Evolutionary conservation across 2,888 invertebrate species (phyloP).

Genomic region (Tetragnatha montana): DNA sequence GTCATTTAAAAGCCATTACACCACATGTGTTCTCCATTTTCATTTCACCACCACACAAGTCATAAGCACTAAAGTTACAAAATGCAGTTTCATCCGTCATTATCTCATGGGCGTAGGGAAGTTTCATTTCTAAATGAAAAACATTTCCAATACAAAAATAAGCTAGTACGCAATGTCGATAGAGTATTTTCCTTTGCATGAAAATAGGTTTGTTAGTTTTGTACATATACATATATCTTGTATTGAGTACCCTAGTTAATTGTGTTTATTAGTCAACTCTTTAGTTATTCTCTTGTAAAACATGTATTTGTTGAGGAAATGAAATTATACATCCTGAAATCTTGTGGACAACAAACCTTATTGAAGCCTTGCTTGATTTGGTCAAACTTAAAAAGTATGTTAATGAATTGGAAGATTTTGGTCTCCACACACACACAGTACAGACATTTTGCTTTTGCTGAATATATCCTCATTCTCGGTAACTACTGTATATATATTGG

Average conservation of each 20-base stretch:
- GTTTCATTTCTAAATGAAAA: neutral
- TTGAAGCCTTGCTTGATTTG: too few species aligned
- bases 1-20: conserved; percentile 45
- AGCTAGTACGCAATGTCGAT: neutral
- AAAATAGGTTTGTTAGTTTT: neutral
- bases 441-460: neutral
- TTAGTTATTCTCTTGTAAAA: too few species aligned
- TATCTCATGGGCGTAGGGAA: neutral
- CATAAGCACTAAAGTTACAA: neutral
- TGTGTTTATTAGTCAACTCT: too few species aligned
- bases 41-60: conserved; percentile 27
- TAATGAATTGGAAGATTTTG: too few species aligned
- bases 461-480: neutral
- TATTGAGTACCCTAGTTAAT: neutral
- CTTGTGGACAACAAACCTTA: neutral
- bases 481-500: neutral
- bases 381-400: too few species aligned
- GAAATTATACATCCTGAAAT: neutral
- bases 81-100: neutral
- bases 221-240: neutral
- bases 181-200: neutral
- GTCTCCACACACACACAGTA: neutral
- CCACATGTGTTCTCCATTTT: conserved; percentile 52
- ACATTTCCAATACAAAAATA: neutral
- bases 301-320: too few species aligned